Percentiles rank a stretch among this genome's conserved stretches.
Conservation (phyloP, 2,113 vertebrate genomes). For the Crotalus horridus region DNA sequence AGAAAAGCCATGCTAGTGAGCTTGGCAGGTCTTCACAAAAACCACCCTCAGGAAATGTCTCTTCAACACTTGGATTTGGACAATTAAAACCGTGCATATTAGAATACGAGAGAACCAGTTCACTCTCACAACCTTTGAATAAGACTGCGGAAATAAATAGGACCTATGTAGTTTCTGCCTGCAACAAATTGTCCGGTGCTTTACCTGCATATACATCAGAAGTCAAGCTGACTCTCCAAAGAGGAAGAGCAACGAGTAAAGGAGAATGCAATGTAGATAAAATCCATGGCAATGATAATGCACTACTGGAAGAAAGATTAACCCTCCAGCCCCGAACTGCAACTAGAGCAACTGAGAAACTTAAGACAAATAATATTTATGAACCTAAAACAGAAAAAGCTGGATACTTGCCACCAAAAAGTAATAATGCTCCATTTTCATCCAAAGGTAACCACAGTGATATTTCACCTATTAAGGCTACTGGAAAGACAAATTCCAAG, state of each 20-base stretch:
- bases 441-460: constrained; percentile 34
- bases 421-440: constrained; percentile 36
- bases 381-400: constrained; percentile 13
- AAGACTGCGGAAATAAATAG: constrained; percentile 70
- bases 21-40: neutral
- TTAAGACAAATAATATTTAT: neutral
- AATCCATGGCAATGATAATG: constrained; percentile 31
- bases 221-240: constrained; percentile 73
- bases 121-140: constrained; percentile 29
- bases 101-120: constrained; percentile 41
- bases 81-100: neutral
- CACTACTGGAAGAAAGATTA: constrained; percentile 59
- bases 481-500: neutral
- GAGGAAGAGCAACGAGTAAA: constrained; percentile 68
- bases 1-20: neutral
- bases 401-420: neutral
- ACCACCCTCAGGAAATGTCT: neutral
- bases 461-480: neutral
- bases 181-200: constrained; percentile 44
- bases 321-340: constrained; percentile 68
- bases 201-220: constrained; percentile 43
- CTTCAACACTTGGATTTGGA: neutral
- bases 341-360: constrained; percentile 57
- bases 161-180: constrained; percentile 80
- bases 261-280: constrained; percentile 25